phyloP scores from a whole-genome alignment of 2,113 vertebrate genomes.

The Myanophis thanlyinensis region DNA sequence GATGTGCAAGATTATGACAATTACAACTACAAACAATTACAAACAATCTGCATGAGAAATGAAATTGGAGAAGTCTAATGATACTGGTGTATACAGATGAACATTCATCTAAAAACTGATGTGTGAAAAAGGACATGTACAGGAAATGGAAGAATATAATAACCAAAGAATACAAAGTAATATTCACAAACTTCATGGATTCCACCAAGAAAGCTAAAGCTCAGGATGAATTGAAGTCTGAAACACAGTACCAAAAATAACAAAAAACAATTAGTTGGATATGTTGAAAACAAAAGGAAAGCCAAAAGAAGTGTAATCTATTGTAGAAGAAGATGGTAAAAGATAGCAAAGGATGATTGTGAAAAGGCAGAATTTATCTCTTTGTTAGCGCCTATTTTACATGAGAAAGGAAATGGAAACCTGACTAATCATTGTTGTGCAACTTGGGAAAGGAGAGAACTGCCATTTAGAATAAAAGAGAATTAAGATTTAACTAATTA shows the following conservation, averaged over 20 bases:
- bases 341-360: not conserved
- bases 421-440: not conserved
- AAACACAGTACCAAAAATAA: not conserved
- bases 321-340: not conserved
- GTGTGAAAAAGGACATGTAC: not conserved
- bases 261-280: not conserved
- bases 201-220: not conserved
- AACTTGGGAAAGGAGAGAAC: not conserved
- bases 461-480: not conserved
- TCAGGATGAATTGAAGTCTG: not conserved
- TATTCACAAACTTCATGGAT: not conserved
- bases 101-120: not conserved
- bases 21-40: not conserved
- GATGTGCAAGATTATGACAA: not conserved
- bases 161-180: not conserved
- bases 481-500: not conserved
- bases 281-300: not conserved
- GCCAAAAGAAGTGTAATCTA: not conserved
- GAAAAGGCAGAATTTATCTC: not conserved
- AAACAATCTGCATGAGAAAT: not conserved
- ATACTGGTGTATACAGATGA: not conserved
- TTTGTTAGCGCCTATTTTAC: not conserved
- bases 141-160: not conserved
- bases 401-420: not conserved
- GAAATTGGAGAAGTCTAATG: not conserved